Evolutionary conservation across 1,140 invertebrate genomes (phyloP).

Genomic region (Meloidogyne exigua): DNA sequence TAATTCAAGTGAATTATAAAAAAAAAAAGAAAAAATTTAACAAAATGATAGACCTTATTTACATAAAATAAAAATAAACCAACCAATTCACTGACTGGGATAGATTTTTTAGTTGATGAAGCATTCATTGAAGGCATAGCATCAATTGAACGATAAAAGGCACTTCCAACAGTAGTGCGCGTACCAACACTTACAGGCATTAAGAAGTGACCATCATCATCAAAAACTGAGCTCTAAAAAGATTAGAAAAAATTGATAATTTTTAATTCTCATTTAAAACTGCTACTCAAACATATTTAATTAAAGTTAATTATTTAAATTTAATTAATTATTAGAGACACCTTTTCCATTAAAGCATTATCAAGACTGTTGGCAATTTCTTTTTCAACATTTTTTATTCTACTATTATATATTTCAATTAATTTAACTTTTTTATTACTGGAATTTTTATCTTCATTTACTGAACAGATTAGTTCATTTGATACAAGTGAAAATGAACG

Average conservation of each 20-base stretch:
- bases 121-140: conserved; percentile 98
- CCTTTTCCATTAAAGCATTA: background rate
- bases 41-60: background rate
- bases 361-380: background rate
- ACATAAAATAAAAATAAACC: conserved; percentile 51
- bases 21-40: background rate
- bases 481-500: conserved; percentile 22
- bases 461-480: background rate
- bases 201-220: background rate
- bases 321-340: no score
- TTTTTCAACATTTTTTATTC: background rate
- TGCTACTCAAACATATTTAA: background rate
- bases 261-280: background rate
- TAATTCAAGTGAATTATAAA: background rate
- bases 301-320: no score
- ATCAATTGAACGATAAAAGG: conserved; percentile 99
- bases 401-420: conserved; percentile 20
- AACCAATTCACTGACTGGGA: conserved; percentile 97
- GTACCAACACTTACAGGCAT: background rate
- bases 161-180: conserved; percentile 76
- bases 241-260: background rate
- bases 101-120: conserved; percentile 80
- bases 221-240: background rate
- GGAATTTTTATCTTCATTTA: conserved; percentile 4
- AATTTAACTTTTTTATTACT: conserved; percentile 16